Evolutionary conservation across 2,888 invertebrate species (phyloP), one percentile per base, ranked within the genome.

Genomic region (Leucania comma): DNA sequence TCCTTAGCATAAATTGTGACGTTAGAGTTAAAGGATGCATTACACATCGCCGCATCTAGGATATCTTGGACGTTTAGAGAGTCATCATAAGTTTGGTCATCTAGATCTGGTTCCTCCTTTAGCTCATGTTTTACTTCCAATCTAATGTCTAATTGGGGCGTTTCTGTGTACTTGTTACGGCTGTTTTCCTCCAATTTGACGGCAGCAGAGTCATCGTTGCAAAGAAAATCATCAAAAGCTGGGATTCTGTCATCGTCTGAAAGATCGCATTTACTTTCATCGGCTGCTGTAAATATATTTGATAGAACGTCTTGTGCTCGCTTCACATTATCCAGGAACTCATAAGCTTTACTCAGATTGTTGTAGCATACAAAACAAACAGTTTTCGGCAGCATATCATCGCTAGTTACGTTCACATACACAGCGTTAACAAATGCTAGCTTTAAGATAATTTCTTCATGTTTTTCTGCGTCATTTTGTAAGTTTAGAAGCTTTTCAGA

Each of bases 1-100:
- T 95, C 94, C 80, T 94, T 94, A 22, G 91, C 93, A 57, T 92
- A 94, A 50, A 95, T 90, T 0, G 90, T 90, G 8, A 92, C 83
- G 57, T 57, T 57, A 22, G 92, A 87, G 10, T 87, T 81, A 56
- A 89, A 89, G 0, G 91, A 81, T 2, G 87, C 80, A 53, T 88
- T 90, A 24, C 89, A 84, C 58, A 95, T 89, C 0, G 94, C 94
- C 0, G 92, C 94, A 50, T 93, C 92, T 2, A 95, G 78, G 5
- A 95, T 90, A 61, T 93, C 94, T 42, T 93, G 90, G 0, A 95
- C 93, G 58, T 93, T 91, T 2, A 95, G 58, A 0, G 88, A 87
- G 17, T 90, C 79, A 12, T 78, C 80, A 20, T 75, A 84, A 4
- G 56, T n/a, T 14, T 76, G 71, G 0, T 85, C 85, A 0, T 85